These are phyloP conservation scores for Eleutherodactylus coqui DNA, from an alignment of 2,797 vertebrate species.

Conservation along the genomic window DNA sequence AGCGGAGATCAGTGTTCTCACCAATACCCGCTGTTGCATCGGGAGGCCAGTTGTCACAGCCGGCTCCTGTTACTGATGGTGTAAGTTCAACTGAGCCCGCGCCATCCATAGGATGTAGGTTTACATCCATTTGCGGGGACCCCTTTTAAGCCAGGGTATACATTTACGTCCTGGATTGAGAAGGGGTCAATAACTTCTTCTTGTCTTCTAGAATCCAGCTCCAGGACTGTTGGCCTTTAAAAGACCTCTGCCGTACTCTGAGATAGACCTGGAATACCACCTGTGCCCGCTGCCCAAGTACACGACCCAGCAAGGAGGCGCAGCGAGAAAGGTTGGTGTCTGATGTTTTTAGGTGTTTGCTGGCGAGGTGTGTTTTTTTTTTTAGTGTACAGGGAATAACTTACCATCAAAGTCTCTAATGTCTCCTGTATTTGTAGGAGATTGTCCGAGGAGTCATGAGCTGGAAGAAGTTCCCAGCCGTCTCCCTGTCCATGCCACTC, in stretches of 20 bases:
- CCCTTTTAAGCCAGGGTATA: too few relatives aligned
- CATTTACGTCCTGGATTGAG: too few relatives aligned
- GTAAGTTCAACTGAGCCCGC: too few relatives aligned
- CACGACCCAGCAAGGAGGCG: slow-evolving; percentile 71
- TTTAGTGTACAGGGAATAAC: not conserved
- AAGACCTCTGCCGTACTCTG: slow-evolving; percentile 79
- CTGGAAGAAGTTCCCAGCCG: slow-evolving; percentile 81
- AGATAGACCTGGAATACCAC: slow-evolving; percentile 83
- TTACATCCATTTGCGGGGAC: too few relatives aligned
- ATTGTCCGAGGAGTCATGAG: slow-evolving; percentile 81
- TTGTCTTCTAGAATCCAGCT: slow-evolving; percentile 82
- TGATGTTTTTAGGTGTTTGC: too few relatives aligned
- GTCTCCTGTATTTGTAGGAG: slow-evolving; percentile 75
- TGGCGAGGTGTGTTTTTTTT: too few relatives aligned
- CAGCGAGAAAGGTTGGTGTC: not conserved
- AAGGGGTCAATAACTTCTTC: not conserved
- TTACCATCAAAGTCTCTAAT: not conserved
- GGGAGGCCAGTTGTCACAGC: too few relatives aligned
- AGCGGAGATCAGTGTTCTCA: too few relatives aligned
- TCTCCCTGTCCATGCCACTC: slow-evolving; percentile 50
- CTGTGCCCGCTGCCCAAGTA: slow-evolving; percentile 87
- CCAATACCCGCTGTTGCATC: too few relatives aligned
- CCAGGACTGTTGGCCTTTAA: slow-evolving; percentile 82
- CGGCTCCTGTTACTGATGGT: too few relatives aligned
- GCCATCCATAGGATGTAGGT: too few relatives aligned